These are phyloP conservation scores for Odiellus spinosus DNA, from an alignment of 2,888 invertebrate species.

Conservation along the genomic window DNA sequence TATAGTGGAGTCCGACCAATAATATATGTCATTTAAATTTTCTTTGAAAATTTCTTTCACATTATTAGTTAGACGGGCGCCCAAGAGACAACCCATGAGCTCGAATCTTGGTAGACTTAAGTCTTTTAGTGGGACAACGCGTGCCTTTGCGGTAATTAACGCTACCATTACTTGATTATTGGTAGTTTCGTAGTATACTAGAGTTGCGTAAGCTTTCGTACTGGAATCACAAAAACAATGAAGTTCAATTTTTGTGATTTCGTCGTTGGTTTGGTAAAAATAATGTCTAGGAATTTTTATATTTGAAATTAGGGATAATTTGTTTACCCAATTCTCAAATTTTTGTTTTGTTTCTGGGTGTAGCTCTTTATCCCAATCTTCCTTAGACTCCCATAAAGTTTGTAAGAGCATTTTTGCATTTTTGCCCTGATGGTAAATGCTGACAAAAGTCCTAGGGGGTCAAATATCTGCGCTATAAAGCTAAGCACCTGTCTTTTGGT, in stretches of 20 bases:
- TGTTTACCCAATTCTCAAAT: not conserved
- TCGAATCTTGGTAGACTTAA: constrained; percentile 20
- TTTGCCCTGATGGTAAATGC: constrained; percentile 16
- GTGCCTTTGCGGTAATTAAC: no score
- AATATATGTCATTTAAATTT: not conserved
- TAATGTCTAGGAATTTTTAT: constrained; percentile 4
- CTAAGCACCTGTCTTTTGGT: no score
- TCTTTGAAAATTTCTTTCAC: constrained; percentile 1
- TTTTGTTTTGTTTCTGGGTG: constrained; percentile 3
- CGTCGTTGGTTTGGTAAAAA: no score
- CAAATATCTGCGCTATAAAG: not conserved
- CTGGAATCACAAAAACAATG: no score
- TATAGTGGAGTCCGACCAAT: constrained; percentile 18
- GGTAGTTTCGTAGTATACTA: no score
- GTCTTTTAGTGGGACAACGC: constrained; percentile 18
- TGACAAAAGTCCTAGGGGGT: constrained; percentile 18
- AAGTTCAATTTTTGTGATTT: no score
- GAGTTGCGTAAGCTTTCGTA: no score
- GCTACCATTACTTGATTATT: no score
- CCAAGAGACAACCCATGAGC: constrained; percentile 14
- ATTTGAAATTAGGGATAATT: constrained; percentile 1
- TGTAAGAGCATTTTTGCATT: constrained; percentile 19
- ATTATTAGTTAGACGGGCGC: not conserved
- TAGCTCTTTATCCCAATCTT: constrained; percentile 21
- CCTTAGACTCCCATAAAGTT: constrained; percentile 17